These are phyloP conservation scores for Lepidocyrtinus sp. DNA, from an alignment of 2,888 invertebrate species.

Conservation along the genomic window DNA sequence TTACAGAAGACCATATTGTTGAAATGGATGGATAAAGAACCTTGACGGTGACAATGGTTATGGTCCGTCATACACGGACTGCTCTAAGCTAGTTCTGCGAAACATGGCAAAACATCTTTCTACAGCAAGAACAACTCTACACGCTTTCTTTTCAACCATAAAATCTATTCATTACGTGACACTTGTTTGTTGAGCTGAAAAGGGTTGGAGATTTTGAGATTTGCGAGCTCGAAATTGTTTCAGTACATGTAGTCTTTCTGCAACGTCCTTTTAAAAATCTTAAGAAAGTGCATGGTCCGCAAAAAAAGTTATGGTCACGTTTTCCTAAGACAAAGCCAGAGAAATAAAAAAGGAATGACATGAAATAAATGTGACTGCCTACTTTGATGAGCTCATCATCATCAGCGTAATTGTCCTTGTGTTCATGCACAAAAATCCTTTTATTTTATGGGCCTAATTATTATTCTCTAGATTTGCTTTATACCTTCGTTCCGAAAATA, in stretches of 20 bases:
- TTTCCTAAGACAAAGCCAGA: not conserved
- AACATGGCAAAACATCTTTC: not conserved
- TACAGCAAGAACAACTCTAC: not conserved
- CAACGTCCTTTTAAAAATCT: not conserved
- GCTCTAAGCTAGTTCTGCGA: not conserved
- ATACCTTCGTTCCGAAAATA: not conserved
- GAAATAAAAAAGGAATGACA: constrained; percentile 7
- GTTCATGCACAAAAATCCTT: constrained; percentile 11
- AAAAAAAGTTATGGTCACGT: constrained; percentile 7
- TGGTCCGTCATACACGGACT: not conserved
- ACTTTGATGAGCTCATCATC: constrained; percentile 7
- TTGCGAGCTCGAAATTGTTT: not conserved
- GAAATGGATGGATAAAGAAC: constrained; percentile 19
- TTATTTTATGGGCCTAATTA: constrained; percentile 49
- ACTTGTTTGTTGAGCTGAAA: not conserved
- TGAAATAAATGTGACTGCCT: not conserved
- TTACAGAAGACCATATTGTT: not conserved
- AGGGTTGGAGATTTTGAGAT: not conserved
- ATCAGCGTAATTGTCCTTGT: constrained; percentile 10
- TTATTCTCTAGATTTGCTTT: not conserved
- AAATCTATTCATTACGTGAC: constrained; percentile 7
- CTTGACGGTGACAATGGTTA: constrained; percentile 26
- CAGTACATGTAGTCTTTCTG: not conserved
- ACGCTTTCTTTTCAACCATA: constrained; percentile 15
- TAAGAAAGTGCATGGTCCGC: not conserved